Conservation (phyloP, 2,888 invertebrate genomes). For the Caenorhabditis wallacei region DNA sequence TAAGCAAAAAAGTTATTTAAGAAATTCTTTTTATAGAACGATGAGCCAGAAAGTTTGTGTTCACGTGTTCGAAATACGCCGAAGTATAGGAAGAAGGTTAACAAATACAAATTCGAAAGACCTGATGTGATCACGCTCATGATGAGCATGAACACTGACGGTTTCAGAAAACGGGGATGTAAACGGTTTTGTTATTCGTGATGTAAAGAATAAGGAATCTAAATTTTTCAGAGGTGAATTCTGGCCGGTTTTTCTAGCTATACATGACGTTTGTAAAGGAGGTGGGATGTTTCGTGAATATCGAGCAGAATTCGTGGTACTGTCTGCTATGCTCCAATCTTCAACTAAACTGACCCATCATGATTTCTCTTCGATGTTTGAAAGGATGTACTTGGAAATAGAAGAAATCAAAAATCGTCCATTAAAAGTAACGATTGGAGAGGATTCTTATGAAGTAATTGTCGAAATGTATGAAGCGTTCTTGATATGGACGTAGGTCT, state of each 20-base stretch:
- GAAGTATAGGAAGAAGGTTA: neutral
- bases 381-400: neutral
- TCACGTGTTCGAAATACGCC: neutral
- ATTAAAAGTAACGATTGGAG: neutral
- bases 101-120: neutral
- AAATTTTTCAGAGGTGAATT: neutral
- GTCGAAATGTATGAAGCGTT: neutral
- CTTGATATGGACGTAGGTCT: neutral
- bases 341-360: neutral
- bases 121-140: neutral
- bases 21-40: neutral
- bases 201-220: neutral
- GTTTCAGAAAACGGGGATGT: neutral
- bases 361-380: neutral
- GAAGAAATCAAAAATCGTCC: neutral
- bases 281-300: neutral
- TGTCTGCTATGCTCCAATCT: neutral
- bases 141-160: neutral
- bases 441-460: neutral
- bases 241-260: neutral
- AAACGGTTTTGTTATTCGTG: neutral
- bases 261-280: neutral
- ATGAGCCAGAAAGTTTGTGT: neutral
- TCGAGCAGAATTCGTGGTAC: neutral
- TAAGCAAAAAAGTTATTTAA: no score